Evolutionary conservation across 2,888 invertebrate genomes (phyloP).

Genomic region (Lissocephala sabroskyi): DNA sequence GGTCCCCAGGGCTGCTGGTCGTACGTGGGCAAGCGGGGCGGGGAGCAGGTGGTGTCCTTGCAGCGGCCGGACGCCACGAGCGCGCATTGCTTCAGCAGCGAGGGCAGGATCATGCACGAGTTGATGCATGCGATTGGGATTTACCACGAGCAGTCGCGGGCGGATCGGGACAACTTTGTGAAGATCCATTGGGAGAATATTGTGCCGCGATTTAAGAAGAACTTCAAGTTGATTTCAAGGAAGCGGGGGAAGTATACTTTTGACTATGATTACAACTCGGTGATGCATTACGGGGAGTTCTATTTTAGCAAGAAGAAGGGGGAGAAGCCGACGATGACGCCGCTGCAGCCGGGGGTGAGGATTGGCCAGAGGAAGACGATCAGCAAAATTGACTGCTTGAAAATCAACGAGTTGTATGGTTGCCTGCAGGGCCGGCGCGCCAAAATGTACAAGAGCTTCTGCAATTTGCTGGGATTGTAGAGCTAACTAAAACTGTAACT

Average conservation of each 20-base stretch:
- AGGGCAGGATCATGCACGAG: constrained; percentile 86
- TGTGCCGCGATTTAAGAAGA: constrained; percentile 75
- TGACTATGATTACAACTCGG: constrained; percentile 84
- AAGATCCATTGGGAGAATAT: constrained; percentile 80
- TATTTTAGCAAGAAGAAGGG: constrained; percentile 78
- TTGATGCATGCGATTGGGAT: constrained; percentile 86
- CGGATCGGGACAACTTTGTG: constrained; percentile 78
- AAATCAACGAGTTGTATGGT: constrained; percentile 79
- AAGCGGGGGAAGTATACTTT: constrained; percentile 79
- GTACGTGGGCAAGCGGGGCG: constrained; percentile 82
- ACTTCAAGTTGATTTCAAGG: constrained; percentile 79
- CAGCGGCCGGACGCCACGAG: constrained; percentile 77
- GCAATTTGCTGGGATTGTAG: constrained; percentile 66
- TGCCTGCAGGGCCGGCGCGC: constrained; percentile 72
- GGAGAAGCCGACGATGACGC: constrained; percentile 76
- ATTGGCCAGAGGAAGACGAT: constrained; percentile 78
- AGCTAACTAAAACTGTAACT: constrained; percentile 1
- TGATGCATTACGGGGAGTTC: constrained; percentile 84
- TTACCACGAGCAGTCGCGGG: constrained; percentile 85
- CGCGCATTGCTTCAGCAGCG: constrained; percentile 78
- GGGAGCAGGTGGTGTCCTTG: constrained; percentile 81
- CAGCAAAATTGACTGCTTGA: constrained; percentile 79
- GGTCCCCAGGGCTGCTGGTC: constrained; percentile 83
- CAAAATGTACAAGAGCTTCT: constrained; percentile 68
- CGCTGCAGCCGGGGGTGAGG: constrained; percentile 74